Evolutionary conservation across 2,797 vertebrate genomes (phyloP).

Genomic region (Gambelia wislizenii): DNA sequence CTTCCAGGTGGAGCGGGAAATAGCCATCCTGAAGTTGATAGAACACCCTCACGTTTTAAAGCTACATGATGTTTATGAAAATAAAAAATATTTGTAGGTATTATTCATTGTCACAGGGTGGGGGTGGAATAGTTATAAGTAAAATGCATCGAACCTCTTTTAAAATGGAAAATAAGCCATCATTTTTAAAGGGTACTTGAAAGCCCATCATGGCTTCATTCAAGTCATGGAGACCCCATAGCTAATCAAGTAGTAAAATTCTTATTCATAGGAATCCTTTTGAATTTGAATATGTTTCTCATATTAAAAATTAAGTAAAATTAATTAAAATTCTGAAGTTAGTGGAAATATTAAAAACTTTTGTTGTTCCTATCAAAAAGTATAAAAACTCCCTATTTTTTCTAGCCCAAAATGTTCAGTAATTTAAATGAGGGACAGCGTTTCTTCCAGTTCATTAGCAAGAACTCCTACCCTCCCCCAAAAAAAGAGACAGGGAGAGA

Average conservation of each 20-base stretch:
- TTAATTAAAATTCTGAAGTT: slow-evolving; percentile 29
- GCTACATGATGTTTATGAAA: slow-evolving; percentile 97
- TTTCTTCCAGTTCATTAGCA: slow-evolving; percentile 32
- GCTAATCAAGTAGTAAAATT: slow-evolving; percentile 9
- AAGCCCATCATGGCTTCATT: background rate
- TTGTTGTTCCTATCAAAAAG: background rate
- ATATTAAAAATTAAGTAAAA: slow-evolving; percentile 18
- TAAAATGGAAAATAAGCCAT: background rate
- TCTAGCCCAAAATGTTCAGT: background rate
- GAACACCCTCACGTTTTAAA: slow-evolving; percentile 98
- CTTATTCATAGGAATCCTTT: slow-evolving; percentile 2
- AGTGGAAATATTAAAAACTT: background rate
- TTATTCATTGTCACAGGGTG: slow-evolving; percentile 64
- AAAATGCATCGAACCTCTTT: background rate
- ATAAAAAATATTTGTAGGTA: slow-evolving; percentile 99
- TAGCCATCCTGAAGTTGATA: slow-evolving; percentile 97
- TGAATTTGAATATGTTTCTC: background rate
- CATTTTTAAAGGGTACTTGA: background rate
- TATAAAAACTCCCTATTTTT: no score
- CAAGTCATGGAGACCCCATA: background rate
- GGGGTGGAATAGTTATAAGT: slow-evolving; percentile 2
- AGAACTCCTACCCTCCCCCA: slow-evolving; percentile 9
- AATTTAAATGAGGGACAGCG: slow-evolving; percentile 32
- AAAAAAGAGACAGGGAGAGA: no score
- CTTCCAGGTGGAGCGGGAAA: slow-evolving; percentile 95